Conservation (phyloP, 2,113 vertebrate species). For the Macquaria ambigua region DNA sequence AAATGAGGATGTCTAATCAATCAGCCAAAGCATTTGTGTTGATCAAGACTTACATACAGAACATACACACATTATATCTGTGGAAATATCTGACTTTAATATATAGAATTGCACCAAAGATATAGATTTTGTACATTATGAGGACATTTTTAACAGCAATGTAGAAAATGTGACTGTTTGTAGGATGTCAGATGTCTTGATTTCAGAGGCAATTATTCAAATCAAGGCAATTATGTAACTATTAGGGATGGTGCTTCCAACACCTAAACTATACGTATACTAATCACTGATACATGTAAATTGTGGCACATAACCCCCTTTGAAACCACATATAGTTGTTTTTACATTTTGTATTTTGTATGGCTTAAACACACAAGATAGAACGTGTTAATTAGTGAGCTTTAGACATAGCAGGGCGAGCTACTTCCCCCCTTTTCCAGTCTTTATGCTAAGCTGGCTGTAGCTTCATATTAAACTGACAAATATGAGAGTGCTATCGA, state of each 20-base stretch:
- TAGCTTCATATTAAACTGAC: no score
- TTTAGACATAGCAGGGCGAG: background rate
- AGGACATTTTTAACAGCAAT: background rate
- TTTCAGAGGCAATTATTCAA: background rate
- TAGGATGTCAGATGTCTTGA: background rate
- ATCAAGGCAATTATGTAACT: background rate
- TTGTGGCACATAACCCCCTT: background rate
- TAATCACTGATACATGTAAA: no score
- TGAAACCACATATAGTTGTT: background rate
- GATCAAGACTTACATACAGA: background rate
- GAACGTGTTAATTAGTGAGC: background rate
- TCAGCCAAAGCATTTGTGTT: background rate
- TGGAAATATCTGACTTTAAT: background rate
- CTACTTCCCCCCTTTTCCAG: no score
- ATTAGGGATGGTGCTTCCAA: background rate
- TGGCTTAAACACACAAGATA: background rate
- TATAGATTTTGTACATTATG: background rate
- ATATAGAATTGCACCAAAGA: background rate
- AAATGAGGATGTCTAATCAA: background rate
- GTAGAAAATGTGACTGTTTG: background rate
- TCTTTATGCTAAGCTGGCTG: background rate
- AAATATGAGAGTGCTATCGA: background rate
- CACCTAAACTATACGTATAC: background rate
- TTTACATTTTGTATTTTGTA: conserved; percentile 3
- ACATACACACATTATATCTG: background rate